Conservation (phyloP, 2,113 vertebrate genomes). For the Grallaria varia region DNA sequence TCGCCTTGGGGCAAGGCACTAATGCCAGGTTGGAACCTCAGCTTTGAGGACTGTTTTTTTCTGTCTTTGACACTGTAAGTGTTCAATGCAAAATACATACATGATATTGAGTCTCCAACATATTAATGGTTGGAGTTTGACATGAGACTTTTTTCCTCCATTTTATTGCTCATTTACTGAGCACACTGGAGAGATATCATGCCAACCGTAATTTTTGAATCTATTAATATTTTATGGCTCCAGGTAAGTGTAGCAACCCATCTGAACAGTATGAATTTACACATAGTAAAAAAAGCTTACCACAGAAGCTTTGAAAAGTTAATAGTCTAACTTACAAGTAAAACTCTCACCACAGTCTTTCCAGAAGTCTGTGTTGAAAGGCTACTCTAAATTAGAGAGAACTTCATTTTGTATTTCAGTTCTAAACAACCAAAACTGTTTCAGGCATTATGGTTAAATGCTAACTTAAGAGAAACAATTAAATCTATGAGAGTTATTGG, state of each 20-base stretch:
- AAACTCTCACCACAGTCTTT: not conserved
- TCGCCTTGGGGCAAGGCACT: not conserved
- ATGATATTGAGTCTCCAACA: not conserved
- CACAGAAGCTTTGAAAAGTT: not conserved
- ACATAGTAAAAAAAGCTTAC: not conserved
- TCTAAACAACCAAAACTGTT: not conserved
- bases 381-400: not conserved
- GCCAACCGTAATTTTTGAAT: not conserved
- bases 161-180: not conserved
- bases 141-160: accelerated
- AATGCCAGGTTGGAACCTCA: not conserved
- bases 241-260: not conserved
- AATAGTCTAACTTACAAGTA: not conserved
- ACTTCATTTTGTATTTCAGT: not conserved
- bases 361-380: not conserved
- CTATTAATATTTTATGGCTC: not conserved
- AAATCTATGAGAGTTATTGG: not conserved
- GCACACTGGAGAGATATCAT: not conserved
- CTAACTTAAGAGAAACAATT: not conserved
- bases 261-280: not conserved
- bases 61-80: not conserved
- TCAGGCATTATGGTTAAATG: not conserved
- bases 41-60: not conserved
- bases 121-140: not conserved
- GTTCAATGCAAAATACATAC: not conserved